Base-by-base conservation (phyloP, 1,140 invertebrate genomes). In the Euwallacea fornicatus region DNA sequence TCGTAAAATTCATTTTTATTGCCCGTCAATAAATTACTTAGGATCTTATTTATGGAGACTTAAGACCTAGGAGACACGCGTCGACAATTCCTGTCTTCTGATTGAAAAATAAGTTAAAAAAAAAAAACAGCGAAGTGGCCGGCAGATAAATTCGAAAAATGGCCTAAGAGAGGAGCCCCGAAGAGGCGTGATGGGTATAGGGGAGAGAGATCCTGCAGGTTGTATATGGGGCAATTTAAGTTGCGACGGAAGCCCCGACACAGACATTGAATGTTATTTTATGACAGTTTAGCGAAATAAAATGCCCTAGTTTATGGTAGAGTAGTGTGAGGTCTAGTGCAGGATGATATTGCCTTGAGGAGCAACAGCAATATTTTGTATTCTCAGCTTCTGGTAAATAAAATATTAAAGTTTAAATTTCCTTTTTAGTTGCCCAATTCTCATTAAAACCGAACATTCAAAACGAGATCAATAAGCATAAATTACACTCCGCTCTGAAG, bases 1-100 rank as follows among this genome's bases (percentile, higher is more conserved):
- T 53, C 55, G 58, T 68, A 68, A 68, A 68, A 59, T 41, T 60
- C 66, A 21, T 13, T 68, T 68, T 68, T 68, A 68, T 61, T 60
- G 54, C 56, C 66, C 13, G 33, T 43, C 66, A 68, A 68, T 68
- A 61, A 68, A 68, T 68, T 68, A 68, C 64, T 15, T 33, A 55
- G 33, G 42, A 55, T 6, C 55, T 66, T 66, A 66, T 66, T 66
- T 66, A 50, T 46, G 43, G 6, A 11, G 16, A 15, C 33, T 61
- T 61, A 44, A 58, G 13, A 33, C 21, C 9, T 50, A 13, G 55
- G 21, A 11, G 62, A 64, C 62, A 50, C 43, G 46, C 62, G 62
- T 64, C 62, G 50, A 64, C 13, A 64, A n/a, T 64, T 42, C 16
- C 55, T 33, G 21, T 33, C 21, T 33, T 33, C 21, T 33, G 21